A percentile compares a stretch with the other conserved stretches of the same genome.
Evolutionary conservation across 2,113 vertebrate genomes (phyloP).

Genomic region (Trogon melanurus): DNA sequence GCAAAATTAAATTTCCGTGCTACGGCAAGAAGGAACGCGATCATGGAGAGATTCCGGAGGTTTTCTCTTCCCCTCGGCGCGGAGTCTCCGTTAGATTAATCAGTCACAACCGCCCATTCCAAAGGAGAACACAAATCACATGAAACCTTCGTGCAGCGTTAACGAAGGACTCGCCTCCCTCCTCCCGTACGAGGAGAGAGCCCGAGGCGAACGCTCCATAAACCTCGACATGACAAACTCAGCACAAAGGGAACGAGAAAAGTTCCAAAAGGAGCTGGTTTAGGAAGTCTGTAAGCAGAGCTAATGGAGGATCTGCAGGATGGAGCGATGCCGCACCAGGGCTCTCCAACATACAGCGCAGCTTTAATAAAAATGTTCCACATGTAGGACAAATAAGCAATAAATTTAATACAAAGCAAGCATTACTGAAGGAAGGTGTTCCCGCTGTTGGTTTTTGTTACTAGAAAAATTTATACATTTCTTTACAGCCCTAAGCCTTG

Average conservation of each 20-base stretch:
- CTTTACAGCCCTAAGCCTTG: not conserved
- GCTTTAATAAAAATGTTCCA: not conserved
- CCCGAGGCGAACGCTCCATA: not conserved
- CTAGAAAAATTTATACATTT: not conserved
- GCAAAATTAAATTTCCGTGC: conserved; percentile 7
- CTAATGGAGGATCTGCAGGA: not conserved
- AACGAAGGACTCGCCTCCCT: not conserved
- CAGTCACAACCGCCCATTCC: not conserved
- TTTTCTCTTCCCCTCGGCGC: not conserved
- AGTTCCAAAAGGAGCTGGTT: rapidly evolving
- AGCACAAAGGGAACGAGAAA: not conserved
- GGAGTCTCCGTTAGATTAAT: not conserved
- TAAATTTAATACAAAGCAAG: not conserved
- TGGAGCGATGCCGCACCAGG: rapidly evolving
- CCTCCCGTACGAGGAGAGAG: not conserved
- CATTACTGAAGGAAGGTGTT: not conserved
- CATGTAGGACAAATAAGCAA: not conserved
- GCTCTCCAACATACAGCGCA: not conserved
- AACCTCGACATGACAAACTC: not conserved
- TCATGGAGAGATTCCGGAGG: not conserved
- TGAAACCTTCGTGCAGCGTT: not conserved
- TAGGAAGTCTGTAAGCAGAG: not conserved
- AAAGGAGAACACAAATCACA: not conserved
- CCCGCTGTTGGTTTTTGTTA: not conserved
- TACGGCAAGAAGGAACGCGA: conserved; percentile 3